Evolutionary conservation across 2,888 invertebrate genomes (phyloP), one percentile per base, ranked within the genome.

Genomic region (Hydroisotoma schaefferi): DNA sequence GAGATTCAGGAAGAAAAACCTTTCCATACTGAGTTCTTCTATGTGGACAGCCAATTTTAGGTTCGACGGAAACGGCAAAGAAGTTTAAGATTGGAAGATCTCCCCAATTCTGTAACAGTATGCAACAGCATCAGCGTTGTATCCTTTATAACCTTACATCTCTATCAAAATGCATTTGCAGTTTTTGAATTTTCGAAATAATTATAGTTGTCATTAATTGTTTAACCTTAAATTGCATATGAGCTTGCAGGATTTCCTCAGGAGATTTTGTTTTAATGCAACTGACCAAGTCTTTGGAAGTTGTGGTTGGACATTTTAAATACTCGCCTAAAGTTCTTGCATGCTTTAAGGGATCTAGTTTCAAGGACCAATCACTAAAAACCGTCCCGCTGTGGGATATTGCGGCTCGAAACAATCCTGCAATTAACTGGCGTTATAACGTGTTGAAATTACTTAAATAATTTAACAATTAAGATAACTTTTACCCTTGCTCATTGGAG

Each of bases 221-320:
- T n/a, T n/a, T 5, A 23, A 56, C 55, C 47, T 47, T 38, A 8
- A 57, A 29, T 5, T 20, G 48, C 12, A 20, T 5, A 27, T 57
- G 57, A 1, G 60, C 60, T 20, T 23, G 2, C 6, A 55, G 26
- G n/a, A 61, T 20, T 29, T 61, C 61, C 20, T 49, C 6, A 1
- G 15, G 49, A 20, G 57, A 18, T 44, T 61, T 61, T 4, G 61
- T 25, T 28, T 57, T 61, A 8, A 61, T 37, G 40, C 61, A 61
- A 1, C 25, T 23, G 1, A 57, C 22, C 1, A 57, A 47, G 8
- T 44, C 37, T 33, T 55, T 6, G 1, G 46, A 38, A 6, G 57
- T 43, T 18, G 15, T 15, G 20, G 54, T 44, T 22, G 61, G 61
- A 33, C 61, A 61, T 6, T 28, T 23, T 5, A 61, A 18, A 15